phyloP scores from a whole-genome alignment of 2,888 invertebrate genomes.

The Watsonalla cultraria region DNA sequence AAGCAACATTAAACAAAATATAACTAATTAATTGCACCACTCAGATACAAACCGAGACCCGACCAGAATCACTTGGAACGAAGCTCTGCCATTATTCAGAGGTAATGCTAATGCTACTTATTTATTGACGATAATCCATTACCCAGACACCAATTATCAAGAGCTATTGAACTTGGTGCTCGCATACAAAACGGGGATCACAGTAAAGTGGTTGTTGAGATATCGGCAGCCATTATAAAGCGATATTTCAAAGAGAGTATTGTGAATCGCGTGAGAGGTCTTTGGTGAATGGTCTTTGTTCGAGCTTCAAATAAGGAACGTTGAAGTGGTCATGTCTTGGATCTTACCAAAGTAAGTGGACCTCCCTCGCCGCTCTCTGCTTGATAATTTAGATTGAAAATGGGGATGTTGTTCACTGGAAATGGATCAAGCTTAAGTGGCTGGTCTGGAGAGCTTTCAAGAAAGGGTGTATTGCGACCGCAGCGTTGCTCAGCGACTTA shows the following conservation, averaged over 20 bases:
- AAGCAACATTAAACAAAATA: constrained; percentile 29
- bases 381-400: constrained; percentile 45
- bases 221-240: constrained; percentile 24
- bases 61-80: constrained; percentile 60
- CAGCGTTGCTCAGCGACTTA: constrained; percentile 45
- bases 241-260: constrained; percentile 24
- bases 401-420: constrained; percentile 31
- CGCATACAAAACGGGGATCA: constrained; percentile 19
- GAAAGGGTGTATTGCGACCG: constrained; percentile 53
- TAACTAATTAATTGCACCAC: constrained; percentile 48
- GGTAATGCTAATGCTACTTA: constrained; percentile 58
- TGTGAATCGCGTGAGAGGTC: constrained; percentile 26
- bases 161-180: constrained; percentile 14
- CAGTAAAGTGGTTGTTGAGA: constrained; percentile 22
- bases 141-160: constrained; percentile 29
- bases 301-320: constrained; percentile 58
- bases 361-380: constrained; percentile 28
- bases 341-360: constrained; percentile 40
- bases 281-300: constrained; percentile 31
- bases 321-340: constrained; percentile 65
- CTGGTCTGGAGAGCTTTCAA: constrained; percentile 37
- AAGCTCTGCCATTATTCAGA: constrained; percentile 46
- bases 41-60: constrained; percentile 45
- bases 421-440: constrained; percentile 41
- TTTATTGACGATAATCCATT: constrained; percentile 69